phyloP scores from a whole-genome alignment of 1,140 invertebrate species.

The Drosophila lini region DNA sequence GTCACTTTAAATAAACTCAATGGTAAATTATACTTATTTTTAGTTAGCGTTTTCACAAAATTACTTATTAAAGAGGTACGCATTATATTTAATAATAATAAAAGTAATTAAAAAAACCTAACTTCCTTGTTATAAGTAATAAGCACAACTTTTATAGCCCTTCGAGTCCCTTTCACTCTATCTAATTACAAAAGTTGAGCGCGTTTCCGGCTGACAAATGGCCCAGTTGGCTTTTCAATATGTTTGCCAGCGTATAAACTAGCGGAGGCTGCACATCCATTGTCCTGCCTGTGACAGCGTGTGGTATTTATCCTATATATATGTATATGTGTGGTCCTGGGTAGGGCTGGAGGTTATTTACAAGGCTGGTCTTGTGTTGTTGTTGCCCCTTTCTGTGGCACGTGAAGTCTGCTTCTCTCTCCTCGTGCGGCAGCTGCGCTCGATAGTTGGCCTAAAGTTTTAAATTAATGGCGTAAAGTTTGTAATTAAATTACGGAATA shows the following conservation, averaged over 20 bases:
- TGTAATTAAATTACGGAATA: constrained; percentile 78
- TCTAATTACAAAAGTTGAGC: constrained; percentile 77
- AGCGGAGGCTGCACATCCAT: constrained; percentile 45
- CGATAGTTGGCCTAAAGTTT: constrained; percentile 75
- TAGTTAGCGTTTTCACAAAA: not conserved
- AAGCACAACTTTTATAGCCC: constrained; percentile 11
- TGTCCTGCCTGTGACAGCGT: constrained; percentile 55
- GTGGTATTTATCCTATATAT: constrained; percentile 26
- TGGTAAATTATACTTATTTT: not conserved
- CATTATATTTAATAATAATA: not conserved
- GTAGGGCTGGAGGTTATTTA: constrained; percentile 14
- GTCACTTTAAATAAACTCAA: not conserved
- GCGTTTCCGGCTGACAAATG: constrained; percentile 63
- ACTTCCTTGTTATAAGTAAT: constrained; percentile 19
- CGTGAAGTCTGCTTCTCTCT: constrained; percentile 37
- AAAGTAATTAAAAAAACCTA: not conserved
- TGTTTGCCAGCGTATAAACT: constrained; percentile 69
- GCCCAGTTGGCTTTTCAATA: constrained; percentile 72
- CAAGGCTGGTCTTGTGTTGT: constrained; percentile 8
- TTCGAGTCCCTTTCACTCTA: constrained; percentile 35
- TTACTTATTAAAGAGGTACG: not conserved
- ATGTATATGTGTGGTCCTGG: constrained; percentile 2
- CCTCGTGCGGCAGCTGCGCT: constrained; percentile 61
- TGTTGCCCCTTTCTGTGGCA: constrained; percentile 28
- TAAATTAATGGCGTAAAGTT: constrained; percentile 79